Evolutionary conservation across 2,113 vertebrate genomes (phyloP).

Genomic region (Polypterus bichir): DNA sequence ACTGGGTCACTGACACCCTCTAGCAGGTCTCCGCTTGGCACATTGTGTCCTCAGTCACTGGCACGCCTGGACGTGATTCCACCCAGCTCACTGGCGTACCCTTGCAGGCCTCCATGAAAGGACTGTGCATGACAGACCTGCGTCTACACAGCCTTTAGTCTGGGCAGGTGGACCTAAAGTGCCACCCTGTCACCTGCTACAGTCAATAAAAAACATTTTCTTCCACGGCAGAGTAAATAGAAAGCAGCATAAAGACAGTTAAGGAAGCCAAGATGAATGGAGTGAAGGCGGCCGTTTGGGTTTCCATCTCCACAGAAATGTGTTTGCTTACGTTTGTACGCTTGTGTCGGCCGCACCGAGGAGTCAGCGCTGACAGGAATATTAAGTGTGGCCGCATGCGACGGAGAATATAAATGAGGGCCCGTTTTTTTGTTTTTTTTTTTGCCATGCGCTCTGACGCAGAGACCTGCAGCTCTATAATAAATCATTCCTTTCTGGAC

Average conservation of each 20-base stretch:
- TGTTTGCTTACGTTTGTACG: conserved; percentile 58
- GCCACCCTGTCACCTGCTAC: not conserved
- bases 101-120: too few species aligned
- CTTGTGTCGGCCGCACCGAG: conserved; percentile 42
- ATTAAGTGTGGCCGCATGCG: conserved; percentile 59
- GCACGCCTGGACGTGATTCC: too few species aligned
- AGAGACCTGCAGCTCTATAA: conserved; percentile 61
- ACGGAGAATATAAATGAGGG: conserved; percentile 72
- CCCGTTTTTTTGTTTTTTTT: conserved; percentile 55
- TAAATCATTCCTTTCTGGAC: conserved; percentile 69
- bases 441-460: conserved; percentile 55
- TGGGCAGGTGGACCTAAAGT: not conserved
- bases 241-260: not conserved
- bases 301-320: conserved; percentile 44
- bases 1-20: too few species aligned
- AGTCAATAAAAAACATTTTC: too few species aligned
- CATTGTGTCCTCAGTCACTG: too few species aligned
- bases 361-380: conserved; percentile 58
- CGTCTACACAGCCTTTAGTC: not conserved
- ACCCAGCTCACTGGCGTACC: too few species aligned
- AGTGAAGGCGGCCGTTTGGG: conserved; percentile 7
- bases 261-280: not conserved
- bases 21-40: too few species aligned
- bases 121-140: too few species aligned
- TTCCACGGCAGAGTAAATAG: too few species aligned